Evolutionary conservation across 2,797 vertebrate genomes (phyloP).

Genomic region (Hypotaenidia okinawae): DNA sequence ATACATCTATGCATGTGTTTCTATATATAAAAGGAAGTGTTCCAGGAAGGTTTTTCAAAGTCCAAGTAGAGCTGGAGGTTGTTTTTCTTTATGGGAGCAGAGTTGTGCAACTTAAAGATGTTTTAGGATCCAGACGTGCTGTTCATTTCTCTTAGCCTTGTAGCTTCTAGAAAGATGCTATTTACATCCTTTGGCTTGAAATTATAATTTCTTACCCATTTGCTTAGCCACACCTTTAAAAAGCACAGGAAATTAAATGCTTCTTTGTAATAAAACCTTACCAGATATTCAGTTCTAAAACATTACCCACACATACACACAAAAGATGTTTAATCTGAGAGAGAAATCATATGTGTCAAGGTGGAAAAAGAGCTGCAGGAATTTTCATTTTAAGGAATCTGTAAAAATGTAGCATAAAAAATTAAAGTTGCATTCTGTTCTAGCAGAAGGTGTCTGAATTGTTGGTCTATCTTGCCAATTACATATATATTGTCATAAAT

Average conservation of each 20-base stretch:
- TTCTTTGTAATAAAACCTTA: not conserved
- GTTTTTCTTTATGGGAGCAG: not conserved
- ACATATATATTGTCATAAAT: not conserved
- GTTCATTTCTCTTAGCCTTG: not conserved
- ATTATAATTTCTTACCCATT: not conserved
- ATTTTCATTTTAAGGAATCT: not conserved
- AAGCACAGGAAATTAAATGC: not conserved
- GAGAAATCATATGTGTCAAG: not conserved
- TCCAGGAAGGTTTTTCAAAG: not conserved
- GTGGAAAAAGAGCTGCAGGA: not conserved
- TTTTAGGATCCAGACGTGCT: not conserved
- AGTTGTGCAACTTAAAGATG: not conserved
- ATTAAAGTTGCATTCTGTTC: not conserved
- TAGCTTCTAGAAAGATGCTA: not conserved
- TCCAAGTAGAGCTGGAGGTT: not conserved
- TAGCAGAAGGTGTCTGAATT: not conserved
- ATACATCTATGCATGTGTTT: not conserved
- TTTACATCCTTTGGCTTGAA: not conserved
- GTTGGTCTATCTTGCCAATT: not conserved
- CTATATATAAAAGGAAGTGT: not conserved
- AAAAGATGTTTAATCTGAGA: not conserved
- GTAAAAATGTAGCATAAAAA: not conserved
- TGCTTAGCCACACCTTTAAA: not conserved
- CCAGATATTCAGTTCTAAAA: not conserved
- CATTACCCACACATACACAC: not conserved